These are phyloP conservation scores for Mongoloraphidia duomilia DNA, from an alignment of 2,888 invertebrate genomes.

Conservation along the genomic window DNA sequence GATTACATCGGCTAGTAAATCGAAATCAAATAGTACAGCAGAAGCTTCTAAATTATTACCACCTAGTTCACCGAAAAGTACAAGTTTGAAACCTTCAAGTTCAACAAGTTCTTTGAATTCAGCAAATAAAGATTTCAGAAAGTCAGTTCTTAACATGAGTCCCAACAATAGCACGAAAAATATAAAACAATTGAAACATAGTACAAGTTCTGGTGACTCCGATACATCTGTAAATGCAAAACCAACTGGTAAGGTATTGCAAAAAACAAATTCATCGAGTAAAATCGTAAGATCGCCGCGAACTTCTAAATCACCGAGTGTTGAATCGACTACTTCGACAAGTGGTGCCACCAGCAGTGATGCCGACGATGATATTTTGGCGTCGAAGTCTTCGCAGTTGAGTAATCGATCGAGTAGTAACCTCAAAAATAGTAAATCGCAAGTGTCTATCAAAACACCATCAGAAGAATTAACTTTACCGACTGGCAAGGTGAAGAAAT, in stretches of 20 bases:
- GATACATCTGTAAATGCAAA: conserved; percentile 14
- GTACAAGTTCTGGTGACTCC: conserved; percentile 32
- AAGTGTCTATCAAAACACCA: conserved; percentile 34
- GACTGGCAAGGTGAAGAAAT: conserved; percentile 9
- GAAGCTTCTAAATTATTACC: conserved; percentile 18
- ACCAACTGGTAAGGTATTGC: too few species aligned
- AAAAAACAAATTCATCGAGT: too few species aligned
- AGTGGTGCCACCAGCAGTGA: conserved; percentile 22
- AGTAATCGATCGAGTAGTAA: conserved; percentile 24
- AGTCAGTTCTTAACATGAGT: conserved; percentile 56
- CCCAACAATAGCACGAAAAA: conserved; percentile 29
- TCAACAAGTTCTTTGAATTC: conserved; percentile 29
- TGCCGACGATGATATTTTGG: conserved; percentile 24
- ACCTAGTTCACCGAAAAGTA: conserved; percentile 26
- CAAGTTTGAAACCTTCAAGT: conserved; percentile 16
- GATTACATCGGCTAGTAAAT: conserved; percentile 15
- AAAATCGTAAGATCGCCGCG: too few species aligned
- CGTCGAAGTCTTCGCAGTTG: too few species aligned
- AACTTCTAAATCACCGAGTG: conserved; percentile 29
- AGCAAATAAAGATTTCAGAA: conserved; percentile 59
- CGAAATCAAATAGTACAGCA: conserved; percentile 15
- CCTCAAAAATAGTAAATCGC: conserved; percentile 28
- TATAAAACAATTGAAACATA: conserved; percentile 27
- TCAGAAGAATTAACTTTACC: conserved; percentile 27
- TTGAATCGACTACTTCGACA: conserved; percentile 22